phyloP scores from a whole-genome alignment of 2,888 invertebrate species.

The Hydrotaea cyrtoneurina region DNA sequence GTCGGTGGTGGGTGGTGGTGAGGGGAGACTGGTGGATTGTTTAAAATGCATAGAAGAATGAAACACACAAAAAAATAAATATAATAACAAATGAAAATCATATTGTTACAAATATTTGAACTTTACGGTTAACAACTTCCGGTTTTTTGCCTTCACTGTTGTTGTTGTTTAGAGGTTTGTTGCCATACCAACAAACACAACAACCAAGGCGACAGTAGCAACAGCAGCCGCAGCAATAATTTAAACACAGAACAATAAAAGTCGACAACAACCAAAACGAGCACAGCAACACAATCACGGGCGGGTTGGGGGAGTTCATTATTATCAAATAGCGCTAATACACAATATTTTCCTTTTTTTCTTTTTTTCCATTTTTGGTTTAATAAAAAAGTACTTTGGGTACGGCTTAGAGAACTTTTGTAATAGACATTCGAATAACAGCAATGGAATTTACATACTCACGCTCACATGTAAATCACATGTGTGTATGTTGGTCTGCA shows the following conservation, averaged over 20 bases:
- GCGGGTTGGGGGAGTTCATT: background rate
- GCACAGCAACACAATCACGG: background rate
- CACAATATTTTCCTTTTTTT: background rate
- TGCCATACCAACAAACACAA: constrained; percentile 31
- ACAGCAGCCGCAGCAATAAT: background rate
- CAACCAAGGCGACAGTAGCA: background rate
- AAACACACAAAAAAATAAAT: background rate
- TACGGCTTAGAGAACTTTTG: constrained; percentile 23
- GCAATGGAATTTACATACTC: no score
- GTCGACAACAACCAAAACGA: background rate
- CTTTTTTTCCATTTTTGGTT: background rate
- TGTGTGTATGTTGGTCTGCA: background rate
- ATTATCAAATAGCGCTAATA: constrained; percentile 3
- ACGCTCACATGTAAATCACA: background rate
- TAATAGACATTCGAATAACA: background rate
- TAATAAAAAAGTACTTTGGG: constrained; percentile 24
- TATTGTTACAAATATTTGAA: constrained; percentile 44
- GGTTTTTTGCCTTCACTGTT: constrained; percentile 38
- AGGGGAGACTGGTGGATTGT: background rate
- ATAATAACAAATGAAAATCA: background rate
- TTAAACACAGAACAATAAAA: constrained; percentile 13
- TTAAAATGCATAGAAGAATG: background rate
- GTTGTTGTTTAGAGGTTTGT: constrained; percentile 7
- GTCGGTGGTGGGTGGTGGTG: background rate
- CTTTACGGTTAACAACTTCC: constrained; percentile 66